Base-by-base conservation (phyloP, 2,113 vertebrate genomes). In the Burhinus bistriatus region DNA sequence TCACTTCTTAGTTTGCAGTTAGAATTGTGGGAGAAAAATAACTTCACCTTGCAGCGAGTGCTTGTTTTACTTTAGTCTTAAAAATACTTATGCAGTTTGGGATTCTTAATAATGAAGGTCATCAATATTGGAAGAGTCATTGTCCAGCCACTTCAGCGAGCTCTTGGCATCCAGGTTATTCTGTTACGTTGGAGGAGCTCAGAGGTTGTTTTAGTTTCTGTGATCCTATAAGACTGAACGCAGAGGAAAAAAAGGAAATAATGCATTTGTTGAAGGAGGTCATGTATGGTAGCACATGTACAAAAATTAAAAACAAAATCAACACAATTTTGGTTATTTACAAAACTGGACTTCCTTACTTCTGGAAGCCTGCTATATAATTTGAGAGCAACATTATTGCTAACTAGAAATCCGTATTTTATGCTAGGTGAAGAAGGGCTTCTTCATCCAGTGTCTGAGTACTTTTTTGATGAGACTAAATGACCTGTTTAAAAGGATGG, bases 101-200 rank as follows among this genome's bases (percentile, higher is more conserved):
- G 68, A 7, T 76, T 51, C 15, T 27, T 62, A n/a, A 29, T 47
- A 36, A 13, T 36, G 5, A 66, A 7, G 32, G 14, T 57, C 45
- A 4, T n/a, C 14, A 15, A 5, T 15, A 9, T 14, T 49, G 65
- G 32, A 42, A 42, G 38, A 52, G 38, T 36, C 12, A 2, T 13
- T 10, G 42, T 70, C 57, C 0, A 5, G 20, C 22, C 5, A 12
- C 30, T 38, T 21, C 64, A 8, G 30, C 2, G 4, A 11, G 38
- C 27, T 11, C 29, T 61, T 2, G 0, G 23, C 1, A 1, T 25
- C 55, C 42, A 6, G 30, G 11, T 36, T 12, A 6, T 21, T 19
- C 25, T 40, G 79, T 30, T 44, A 3, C 2, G 2, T 15, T 32
- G 52, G n/a, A 69, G n/a, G 21, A 72, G 9, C 42, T 49, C 38